Conservation (phyloP, 2,888 invertebrate species). For the Maniola hyperantus region DNA sequence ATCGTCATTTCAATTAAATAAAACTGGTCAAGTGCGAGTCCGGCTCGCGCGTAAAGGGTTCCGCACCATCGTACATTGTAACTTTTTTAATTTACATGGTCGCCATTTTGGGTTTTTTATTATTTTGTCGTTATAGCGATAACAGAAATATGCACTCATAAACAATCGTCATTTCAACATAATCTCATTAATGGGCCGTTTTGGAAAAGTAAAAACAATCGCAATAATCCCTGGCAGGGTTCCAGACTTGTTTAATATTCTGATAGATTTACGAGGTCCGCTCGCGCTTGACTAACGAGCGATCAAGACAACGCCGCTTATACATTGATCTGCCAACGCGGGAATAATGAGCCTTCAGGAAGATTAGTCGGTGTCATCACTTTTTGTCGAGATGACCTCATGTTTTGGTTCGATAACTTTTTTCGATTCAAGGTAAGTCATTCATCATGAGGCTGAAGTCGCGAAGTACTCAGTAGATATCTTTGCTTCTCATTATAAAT, state of each 20-base stretch:
- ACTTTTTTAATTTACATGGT: no score
- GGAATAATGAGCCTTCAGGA: slow-evolving; percentile 57
- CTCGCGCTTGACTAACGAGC: slow-evolving; percentile 42
- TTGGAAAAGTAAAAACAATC: slow-evolving; percentile 24
- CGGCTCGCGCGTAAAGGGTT: no score
- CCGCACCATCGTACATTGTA: no score
- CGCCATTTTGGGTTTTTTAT: no score
- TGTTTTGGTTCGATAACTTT: slow-evolving; percentile 25
- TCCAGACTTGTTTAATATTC: slow-evolving; percentile 39
- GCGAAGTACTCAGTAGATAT: no score
- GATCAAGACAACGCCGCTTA: slow-evolving; percentile 46
- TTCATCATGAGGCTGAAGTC: neutral
- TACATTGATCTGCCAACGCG: slow-evolving; percentile 62
- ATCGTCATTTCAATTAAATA: no score
- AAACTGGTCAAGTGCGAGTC: no score
- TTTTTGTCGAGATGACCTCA: slow-evolving; percentile 30
- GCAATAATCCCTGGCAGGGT: slow-evolving; percentile 33
- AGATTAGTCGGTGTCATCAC: slow-evolving; percentile 31
- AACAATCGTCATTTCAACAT: slow-evolving; percentile 17
- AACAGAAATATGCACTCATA: no score
- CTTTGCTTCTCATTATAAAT: no score
- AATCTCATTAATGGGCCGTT: slow-evolving; percentile 18
- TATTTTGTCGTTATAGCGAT: no score
- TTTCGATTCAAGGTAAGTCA: slow-evolving; percentile 17
- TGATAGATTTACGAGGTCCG: slow-evolving; percentile 45